These are phyloP conservation scores for Mobula hypostoma DNA, from an alignment of 2,113 vertebrate species.

Conservation along the genomic window DNA sequence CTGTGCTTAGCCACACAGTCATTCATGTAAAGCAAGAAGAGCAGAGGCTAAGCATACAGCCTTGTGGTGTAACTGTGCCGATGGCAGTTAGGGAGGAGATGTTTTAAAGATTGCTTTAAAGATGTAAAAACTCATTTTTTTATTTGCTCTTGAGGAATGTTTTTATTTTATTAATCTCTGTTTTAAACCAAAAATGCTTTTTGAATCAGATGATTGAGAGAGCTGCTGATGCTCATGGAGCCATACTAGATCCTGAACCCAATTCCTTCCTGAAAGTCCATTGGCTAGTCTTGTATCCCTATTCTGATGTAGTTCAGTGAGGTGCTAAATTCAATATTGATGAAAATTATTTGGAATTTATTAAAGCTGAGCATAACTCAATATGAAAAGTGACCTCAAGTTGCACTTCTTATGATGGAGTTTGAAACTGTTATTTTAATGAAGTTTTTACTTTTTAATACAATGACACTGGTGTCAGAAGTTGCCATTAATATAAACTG, in stretches of 20 bases:
- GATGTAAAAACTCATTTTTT: too few relatives aligned
- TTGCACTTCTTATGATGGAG: not conserved
- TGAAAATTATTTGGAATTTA: not conserved
- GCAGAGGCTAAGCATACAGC: too few relatives aligned
- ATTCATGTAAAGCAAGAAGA: too few relatives aligned
- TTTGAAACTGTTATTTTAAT: not conserved
- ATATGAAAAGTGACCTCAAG: not conserved
- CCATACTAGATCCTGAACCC: too few relatives aligned
- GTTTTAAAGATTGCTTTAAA: too few relatives aligned
- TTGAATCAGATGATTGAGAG: not conserved
- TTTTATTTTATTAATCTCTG: too few relatives aligned
- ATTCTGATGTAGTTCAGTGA: not conserved
- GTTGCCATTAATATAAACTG: not conserved
- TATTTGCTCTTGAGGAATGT: too few relatives aligned
- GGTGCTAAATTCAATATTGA: not conserved
- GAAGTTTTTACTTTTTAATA: not conserved
- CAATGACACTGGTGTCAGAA: not conserved
- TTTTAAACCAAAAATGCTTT: too few relatives aligned
- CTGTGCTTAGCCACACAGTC: too few relatives aligned
- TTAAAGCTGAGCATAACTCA: not conserved
- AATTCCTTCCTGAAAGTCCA: not conserved
- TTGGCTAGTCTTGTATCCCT: not conserved
- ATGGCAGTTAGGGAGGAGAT: too few relatives aligned
- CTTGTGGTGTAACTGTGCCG: too few relatives aligned
- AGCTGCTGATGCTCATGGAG: not conserved